A percentile compares a stretch with the other conserved stretches of the same genome.
Evolutionary conservation across 2,888 invertebrate species (phyloP).

Genomic region (Lycocerus yunnanus): DNA sequence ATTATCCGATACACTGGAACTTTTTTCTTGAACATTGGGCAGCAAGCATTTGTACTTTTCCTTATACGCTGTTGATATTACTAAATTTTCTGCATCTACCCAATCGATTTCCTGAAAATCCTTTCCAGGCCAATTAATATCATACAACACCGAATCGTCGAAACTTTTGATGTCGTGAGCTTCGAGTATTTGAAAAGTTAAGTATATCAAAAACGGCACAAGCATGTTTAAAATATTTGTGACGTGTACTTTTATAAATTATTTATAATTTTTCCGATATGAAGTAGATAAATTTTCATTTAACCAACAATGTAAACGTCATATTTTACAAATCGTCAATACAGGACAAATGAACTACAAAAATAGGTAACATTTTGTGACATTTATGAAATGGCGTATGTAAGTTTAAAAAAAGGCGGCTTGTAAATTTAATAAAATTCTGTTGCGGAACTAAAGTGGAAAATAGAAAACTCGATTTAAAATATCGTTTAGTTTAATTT

Average conservation of each 20-base stretch:
- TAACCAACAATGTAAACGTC: neutral
- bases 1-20: constrained; percentile 60
- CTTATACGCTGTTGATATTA: constrained; percentile 74
- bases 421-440: too few relatives aligned
- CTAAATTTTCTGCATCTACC: constrained; percentile 60
- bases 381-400: too few relatives aligned
- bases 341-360: neutral
- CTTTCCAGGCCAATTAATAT: constrained; percentile 77
- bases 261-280: neutral
- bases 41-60: constrained; percentile 84
- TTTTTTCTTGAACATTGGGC: constrained; percentile 67
- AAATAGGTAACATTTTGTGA: too few relatives aligned
- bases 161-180: constrained; percentile 74
- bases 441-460: too few relatives aligned
- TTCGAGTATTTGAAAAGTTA: constrained; percentile 2
- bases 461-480: too few relatives aligned
- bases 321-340: neutral
- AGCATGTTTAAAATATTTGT: neutral
- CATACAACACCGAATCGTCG: constrained; percentile 80
- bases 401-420: too few relatives aligned
- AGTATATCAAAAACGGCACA: neutral
- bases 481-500: too few relatives aligned
- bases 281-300: neutral
- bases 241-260: neutral
- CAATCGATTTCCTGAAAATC: constrained; percentile 47